These are phyloP conservation scores for Manis pentadactyla DNA, from an alignment of 2,797 vertebrate genomes.

Conservation along the genomic window DNA sequence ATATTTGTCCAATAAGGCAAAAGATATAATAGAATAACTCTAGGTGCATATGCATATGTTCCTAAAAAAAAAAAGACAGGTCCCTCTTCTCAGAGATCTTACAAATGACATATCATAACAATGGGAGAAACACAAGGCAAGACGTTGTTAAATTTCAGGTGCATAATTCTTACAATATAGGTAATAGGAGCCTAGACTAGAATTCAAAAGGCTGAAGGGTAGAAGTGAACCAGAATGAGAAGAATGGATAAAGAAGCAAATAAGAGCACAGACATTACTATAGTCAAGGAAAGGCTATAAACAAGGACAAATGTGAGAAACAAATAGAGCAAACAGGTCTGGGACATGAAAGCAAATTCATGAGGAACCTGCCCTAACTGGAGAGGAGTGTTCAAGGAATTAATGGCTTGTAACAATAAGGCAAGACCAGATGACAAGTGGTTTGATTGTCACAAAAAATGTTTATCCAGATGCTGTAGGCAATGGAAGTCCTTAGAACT, in stretches of 20 bases:
- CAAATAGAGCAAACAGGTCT: not conserved
- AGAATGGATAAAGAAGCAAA: not conserved
- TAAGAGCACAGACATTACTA: not conserved
- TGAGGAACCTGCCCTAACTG: not conserved
- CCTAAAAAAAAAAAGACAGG: not conserved
- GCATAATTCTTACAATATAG: not conserved
- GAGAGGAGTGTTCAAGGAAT: not conserved
- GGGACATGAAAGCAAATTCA: not conserved
- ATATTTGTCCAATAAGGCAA: not conserved
- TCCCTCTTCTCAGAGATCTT: not conserved
- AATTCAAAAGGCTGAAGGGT: not conserved
- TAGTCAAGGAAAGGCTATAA: not conserved
- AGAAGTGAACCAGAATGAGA: not conserved
- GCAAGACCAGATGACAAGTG: not conserved
- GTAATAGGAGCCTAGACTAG: not conserved
- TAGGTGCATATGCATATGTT: not conserved
- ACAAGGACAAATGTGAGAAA: not conserved
- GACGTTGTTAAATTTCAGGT: not conserved
- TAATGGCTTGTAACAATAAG: not conserved
- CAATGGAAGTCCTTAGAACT: not conserved
- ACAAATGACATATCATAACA: not conserved
- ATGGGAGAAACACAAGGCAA: not conserved
- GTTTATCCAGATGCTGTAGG: not conserved
- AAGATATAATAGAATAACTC: not conserved
- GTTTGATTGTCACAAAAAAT: not conserved